Conservation (phyloP, 2,113 vertebrate species). For the Hippocampus mohnikei region DNA sequence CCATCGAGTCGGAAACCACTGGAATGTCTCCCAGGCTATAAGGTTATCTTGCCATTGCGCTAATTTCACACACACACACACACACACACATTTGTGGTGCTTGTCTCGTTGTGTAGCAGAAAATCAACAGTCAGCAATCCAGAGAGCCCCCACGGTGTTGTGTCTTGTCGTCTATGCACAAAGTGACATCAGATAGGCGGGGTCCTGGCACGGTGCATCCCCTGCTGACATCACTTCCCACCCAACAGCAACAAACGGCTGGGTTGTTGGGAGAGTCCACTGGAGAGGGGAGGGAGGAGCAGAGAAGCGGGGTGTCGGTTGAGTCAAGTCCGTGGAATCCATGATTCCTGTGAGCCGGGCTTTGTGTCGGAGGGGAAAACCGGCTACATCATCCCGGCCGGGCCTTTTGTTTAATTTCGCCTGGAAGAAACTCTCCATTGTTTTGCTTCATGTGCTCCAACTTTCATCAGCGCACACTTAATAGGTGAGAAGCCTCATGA, state of each 20-base stretch:
- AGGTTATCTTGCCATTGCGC: background rate
- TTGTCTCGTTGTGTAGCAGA: slow-evolving; percentile 23
- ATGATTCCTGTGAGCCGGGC: slow-evolving; percentile 57
- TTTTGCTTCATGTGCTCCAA: slow-evolving; percentile 32
- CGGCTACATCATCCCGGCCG: slow-evolving; percentile 59
- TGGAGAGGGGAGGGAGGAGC: slow-evolving; percentile 18
- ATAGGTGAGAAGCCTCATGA: slow-evolving; percentile 2
- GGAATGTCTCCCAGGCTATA: slow-evolving; percentile 13
- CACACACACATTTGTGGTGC: background rate
- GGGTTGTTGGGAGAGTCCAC: slow-evolving; percentile 70
- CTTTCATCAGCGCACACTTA: slow-evolving; percentile 25
- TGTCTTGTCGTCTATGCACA: slow-evolving; percentile 23
- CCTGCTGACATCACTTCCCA: slow-evolving; percentile 69
- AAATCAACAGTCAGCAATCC: slow-evolving; percentile 36
- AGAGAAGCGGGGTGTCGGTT: slow-evolving; percentile 23
- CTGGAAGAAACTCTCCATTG: slow-evolving; percentile 44
- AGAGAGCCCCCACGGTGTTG: slow-evolving; percentile 12
- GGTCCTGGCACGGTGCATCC: slow-evolving; percentile 30
- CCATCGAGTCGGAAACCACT: slow-evolving; percentile 23
- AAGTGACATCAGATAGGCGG: slow-evolving; percentile 62
- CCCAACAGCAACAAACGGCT: slow-evolving; percentile 62
- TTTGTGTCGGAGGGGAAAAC: slow-evolving; percentile 70
- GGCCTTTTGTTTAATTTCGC: slow-evolving; percentile 47
- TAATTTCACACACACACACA: background rate
- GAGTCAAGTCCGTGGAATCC: slow-evolving; percentile 66